Evolutionary conservation across 92 coral and sea anemone genomes (phyloP).

Genomic region (Meandrina meandrites): DNA sequence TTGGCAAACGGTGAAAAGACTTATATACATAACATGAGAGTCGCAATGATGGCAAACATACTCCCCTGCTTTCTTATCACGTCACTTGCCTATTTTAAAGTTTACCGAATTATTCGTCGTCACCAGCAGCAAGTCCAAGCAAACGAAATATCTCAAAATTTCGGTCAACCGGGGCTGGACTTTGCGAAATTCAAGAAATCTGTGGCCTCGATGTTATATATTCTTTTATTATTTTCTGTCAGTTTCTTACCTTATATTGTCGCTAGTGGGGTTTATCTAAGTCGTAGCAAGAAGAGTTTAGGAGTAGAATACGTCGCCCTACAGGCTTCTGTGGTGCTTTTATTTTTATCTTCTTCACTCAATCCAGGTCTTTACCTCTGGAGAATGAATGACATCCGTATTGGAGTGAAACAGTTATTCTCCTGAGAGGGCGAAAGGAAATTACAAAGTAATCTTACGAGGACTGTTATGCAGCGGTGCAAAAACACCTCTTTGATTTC

Average conservation of each 20-base stretch:
- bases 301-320: neutral
- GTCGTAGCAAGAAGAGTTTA: too few relatives aligned
- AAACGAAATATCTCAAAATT: neutral
- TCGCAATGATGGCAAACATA: too few relatives aligned
- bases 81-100: neutral
- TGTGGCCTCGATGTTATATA: neutral
- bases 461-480: too few relatives aligned
- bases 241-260: neutral
- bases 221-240: neutral
- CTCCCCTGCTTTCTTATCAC: neutral
- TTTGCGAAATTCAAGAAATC: neutral
- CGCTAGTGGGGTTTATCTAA: neutral
- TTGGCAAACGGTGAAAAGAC: neutral
- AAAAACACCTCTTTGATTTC: too few relatives aligned
- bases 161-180: neutral
- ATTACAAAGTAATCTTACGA: too few relatives aligned
- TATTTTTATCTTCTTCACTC: conserved; percentile 6
- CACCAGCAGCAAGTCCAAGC: neutral
- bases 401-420: neutral
- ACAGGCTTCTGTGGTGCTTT: neutral
- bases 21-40: accelerated
- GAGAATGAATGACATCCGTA: neutral
- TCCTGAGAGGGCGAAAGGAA: too few relatives aligned
- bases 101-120: neutral
- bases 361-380: neutral